phyloP scores from a whole-genome alignment of 2,888 invertebrate species.

The Spilarctia lutea region DNA sequence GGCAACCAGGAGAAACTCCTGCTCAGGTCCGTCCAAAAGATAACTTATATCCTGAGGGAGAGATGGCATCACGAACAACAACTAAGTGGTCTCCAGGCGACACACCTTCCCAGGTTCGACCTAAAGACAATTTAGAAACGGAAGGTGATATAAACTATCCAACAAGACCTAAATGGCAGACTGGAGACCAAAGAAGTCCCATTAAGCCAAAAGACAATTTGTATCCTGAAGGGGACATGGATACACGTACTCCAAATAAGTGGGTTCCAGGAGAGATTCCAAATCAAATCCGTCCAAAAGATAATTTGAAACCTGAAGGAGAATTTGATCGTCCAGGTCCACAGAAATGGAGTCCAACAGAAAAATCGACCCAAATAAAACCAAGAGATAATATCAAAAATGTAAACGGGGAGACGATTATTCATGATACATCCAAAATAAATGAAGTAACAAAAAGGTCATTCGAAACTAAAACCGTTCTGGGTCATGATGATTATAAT shows the following conservation, averaged over 20 bases:
- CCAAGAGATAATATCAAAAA: constrained; percentile 84
- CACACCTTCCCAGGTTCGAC: constrained; percentile 73
- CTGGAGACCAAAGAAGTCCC: constrained; percentile 77
- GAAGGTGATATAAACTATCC: constrained; percentile 75
- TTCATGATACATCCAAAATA: constrained; percentile 53
- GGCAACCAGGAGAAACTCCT: constrained; percentile 77
- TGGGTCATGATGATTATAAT: constrained; percentile 79
- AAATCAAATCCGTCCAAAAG: constrained; percentile 75
- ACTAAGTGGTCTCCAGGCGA: constrained; percentile 69
- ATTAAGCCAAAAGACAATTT: constrained; percentile 65
- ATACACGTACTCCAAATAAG: constrained; percentile 73
- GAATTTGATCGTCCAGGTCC: constrained; percentile 79
- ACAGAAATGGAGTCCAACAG: constrained; percentile 64
- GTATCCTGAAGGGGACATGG: constrained; percentile 86
- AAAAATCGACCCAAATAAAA: constrained; percentile 71
- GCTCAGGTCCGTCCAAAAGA: constrained; percentile 66
- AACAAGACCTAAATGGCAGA: constrained; percentile 60
- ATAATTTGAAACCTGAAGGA: constrained; percentile 85
- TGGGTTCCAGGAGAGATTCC: constrained; percentile 72
- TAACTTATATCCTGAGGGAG: constrained; percentile 82
- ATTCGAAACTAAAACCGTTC: constrained; percentile 49
- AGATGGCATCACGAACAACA: constrained; percentile 81
- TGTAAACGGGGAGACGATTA: constrained; percentile 75
- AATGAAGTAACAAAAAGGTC: constrained; percentile 60
- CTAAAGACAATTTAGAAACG: constrained; percentile 82